These are phyloP conservation scores for Tinea semifulvella DNA, from an alignment of 2,888 invertebrate genomes.

Conservation along the genomic window DNA sequence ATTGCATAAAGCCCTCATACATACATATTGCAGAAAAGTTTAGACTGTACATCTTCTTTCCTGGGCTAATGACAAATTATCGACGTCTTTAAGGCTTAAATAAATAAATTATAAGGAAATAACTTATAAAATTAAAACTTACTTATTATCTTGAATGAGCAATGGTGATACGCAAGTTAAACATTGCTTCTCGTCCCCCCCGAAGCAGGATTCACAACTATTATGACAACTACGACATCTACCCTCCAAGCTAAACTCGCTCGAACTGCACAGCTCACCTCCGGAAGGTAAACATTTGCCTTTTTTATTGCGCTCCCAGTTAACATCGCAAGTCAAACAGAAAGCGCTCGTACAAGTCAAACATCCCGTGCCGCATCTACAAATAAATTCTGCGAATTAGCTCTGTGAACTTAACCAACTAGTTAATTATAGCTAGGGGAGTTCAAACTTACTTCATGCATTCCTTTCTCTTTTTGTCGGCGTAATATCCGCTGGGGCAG, in stretches of 20 bases:
- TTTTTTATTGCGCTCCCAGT: constrained; percentile 81
- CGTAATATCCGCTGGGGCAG: constrained; percentile 79
- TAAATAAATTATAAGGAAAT: neutral
- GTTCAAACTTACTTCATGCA: constrained; percentile 70
- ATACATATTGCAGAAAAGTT: too few relatives aligned
- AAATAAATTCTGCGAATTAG: constrained; percentile 17
- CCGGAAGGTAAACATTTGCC: constrained; percentile 77
- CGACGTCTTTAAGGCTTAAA: too few relatives aligned
- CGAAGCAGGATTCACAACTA: constrained; percentile 85
- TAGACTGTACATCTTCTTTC: too few relatives aligned
- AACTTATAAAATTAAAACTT: constrained; percentile 22
- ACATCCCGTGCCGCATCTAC: constrained; percentile 79
- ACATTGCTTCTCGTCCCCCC: constrained; percentile 76
- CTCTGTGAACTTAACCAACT: constrained; percentile 3
- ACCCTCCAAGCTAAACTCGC: constrained; percentile 69
- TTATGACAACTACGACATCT: constrained; percentile 79
- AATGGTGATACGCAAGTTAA: constrained; percentile 79
- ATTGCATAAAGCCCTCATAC: too few relatives aligned
- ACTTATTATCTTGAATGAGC: constrained; percentile 71
- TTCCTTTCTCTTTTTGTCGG: constrained; percentile 80
- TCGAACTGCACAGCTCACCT: constrained; percentile 73
- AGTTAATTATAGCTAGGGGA: neutral
- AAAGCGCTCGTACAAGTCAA: constrained; percentile 75
- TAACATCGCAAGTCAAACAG: constrained; percentile 77
- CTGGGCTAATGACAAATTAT: too few relatives aligned